A percentile compares a stretch with the other conserved stretches of the same genome.
These are phyloP conservation scores for Hafferia zeledoni DNA, from an alignment of 2,797 vertebrate genomes.

Conservation along the genomic window DNA sequence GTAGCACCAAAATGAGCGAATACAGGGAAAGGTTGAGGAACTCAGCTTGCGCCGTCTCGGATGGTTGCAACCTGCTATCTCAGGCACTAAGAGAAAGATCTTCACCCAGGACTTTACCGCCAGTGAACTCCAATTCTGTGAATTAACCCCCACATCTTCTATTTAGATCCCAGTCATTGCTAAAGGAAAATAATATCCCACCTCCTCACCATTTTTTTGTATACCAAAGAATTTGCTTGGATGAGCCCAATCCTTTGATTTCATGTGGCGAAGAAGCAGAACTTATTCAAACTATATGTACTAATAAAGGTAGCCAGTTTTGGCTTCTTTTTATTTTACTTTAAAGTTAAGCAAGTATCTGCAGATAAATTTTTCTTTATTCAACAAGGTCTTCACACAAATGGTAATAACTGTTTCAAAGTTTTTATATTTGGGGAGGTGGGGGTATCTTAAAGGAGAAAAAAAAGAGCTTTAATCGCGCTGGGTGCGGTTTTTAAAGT, in stretches of 20 bases:
- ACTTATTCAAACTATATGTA: slow-evolving; percentile 11
- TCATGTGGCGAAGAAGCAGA: slow-evolving; percentile 45
- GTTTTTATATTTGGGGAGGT: slow-evolving; percentile 53
- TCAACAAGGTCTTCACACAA: slow-evolving; percentile 34
- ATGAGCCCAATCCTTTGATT: slow-evolving; percentile 71
- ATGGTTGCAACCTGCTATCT: slow-evolving; percentile 96
- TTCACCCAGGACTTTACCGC: slow-evolving; percentile 96
- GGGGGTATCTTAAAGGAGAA: slow-evolving; percentile 10
- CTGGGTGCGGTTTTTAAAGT: slow-evolving; percentile 82
- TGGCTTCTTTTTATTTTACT: slow-evolving; percentile 50
- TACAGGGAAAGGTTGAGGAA: slow-evolving; percentile 94
- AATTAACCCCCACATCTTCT: slow-evolving; percentile 82
- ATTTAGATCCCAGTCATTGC: slow-evolving; percentile 57
- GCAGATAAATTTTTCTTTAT: slow-evolving; percentile 54
- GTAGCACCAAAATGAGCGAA: slow-evolving; percentile 93
- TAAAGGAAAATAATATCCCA: slow-evolving; percentile 68
- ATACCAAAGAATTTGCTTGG: slow-evolving; percentile 89
- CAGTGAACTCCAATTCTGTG: slow-evolving; percentile 98
- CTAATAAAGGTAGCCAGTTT: slow-evolving; percentile 61
- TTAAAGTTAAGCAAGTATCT: slow-evolving; percentile 32
- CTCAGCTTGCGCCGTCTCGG: slow-evolving; percentile 94
- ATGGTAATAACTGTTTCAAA: slow-evolving; percentile 48
- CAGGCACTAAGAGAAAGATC: slow-evolving; percentile 97
- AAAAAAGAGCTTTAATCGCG: slow-evolving; percentile 76
- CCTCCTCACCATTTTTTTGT: slow-evolving; percentile 68